Evolutionary conservation across 2,888 invertebrate genomes (phyloP).

Genomic region (Athalia rosae): DNA sequence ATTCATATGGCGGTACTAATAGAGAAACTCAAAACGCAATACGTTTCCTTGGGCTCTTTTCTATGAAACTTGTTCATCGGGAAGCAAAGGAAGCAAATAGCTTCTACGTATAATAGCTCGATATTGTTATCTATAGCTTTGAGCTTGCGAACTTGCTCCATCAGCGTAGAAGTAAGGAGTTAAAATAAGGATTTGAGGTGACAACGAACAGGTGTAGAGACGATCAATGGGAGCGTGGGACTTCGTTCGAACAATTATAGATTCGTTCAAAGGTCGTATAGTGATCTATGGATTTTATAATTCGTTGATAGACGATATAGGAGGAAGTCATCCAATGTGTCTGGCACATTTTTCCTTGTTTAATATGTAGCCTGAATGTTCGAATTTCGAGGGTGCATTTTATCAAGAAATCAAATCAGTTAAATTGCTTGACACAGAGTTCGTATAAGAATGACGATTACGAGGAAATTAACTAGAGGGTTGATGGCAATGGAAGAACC

Average conservation of each 20-base stretch:
- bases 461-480: constrained; percentile 22
- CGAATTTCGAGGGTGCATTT: constrained; percentile 7
- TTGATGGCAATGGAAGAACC: constrained; percentile 27
- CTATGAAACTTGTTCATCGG: no score
- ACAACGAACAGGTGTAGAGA: constrained; percentile 1
- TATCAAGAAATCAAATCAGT: constrained; percentile 7
- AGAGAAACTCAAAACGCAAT: no score
- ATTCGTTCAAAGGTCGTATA: no score
- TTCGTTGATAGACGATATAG: no score
- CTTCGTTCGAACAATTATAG: no score
- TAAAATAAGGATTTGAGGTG: background rate
- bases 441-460: constrained; percentile 33
- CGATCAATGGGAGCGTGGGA: background rate
- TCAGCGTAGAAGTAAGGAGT: constrained; percentile 21
- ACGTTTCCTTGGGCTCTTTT: no score
- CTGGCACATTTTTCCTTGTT: no score
- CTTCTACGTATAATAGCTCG: background rate
- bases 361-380: no score
- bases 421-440: background rate
- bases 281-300: no score
- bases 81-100: background rate
- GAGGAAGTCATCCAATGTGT: no score
- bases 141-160: constrained; percentile 4
- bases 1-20: no score
- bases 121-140: background rate